Evolutionary conservation across 92 coral and sea anemone genomes (phyloP).

Genomic region (Umimayanthus kanabou): DNA sequence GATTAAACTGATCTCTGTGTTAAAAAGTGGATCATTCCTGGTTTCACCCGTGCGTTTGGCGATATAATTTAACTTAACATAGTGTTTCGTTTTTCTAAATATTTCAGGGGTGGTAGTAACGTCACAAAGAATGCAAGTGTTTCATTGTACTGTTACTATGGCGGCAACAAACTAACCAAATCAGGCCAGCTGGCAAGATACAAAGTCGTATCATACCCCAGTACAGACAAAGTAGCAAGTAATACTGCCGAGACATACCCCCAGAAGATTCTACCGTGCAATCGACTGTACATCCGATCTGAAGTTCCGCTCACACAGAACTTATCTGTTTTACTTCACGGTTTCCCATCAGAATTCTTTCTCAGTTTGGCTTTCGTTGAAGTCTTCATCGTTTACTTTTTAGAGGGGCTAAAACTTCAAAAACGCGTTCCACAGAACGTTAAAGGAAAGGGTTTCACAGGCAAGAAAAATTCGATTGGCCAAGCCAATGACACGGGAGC

Average conservation of each 20-base stretch:
- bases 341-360: slow-evolving; percentile 70
- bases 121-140: slow-evolving; percentile 53
- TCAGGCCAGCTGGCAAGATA: slow-evolving; percentile 80
- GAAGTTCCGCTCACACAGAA: slow-evolving; percentile 61
- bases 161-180: slow-evolving; percentile 82
- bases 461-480: neutral
- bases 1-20: no score
- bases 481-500: neutral
- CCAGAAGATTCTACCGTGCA: slow-evolving; percentile 73
- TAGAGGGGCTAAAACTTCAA: slow-evolving; percentile 15
- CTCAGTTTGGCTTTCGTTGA: slow-evolving; percentile 78
- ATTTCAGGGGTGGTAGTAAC: neutral
- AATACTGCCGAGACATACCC: slow-evolving; percentile 67
- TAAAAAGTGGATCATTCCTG: no score
- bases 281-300: slow-evolving; percentile 69
- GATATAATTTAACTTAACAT: no score
- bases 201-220: slow-evolving; percentile 83
- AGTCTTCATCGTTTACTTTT: slow-evolving; percentile 54
- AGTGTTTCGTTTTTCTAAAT: neutral
- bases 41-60: no score
- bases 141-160: slow-evolving; percentile 80
- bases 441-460: neutral
- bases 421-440: neutral
- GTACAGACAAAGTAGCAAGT: slow-evolving; percentile 11
- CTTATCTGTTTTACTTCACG: slow-evolving; percentile 71